Evolutionary conservation across 2,113 vertebrate species (phyloP).

Genomic region (mouse (Mus musculus)): GRCm39 chr2:41898001-41898500

Average conservation of each 20-base stretch:
- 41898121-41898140: neutral
- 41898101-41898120: neutral
- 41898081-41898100: neutral
- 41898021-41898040: neutral
- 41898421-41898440: constrained; percentile 39
- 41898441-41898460: neutral
- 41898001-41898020: neutral
- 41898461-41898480: constrained; percentile 46
- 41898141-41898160: constrained; percentile 45
- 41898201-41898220: constrained; percentile 62
- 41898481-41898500: constrained; percentile 64
- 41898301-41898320: constrained; percentile 32
- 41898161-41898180: constrained; percentile 21
- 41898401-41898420: neutral
- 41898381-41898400: constrained; percentile 48
- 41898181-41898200: constrained; percentile 55
- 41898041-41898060: neutral
- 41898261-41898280: constrained; percentile 30
- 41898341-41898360: constrained; percentile 54
- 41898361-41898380: neutral
- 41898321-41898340: constrained; percentile 56
- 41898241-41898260: constrained; percentile 45
- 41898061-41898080: neutral
- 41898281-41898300: constrained; percentile 57
- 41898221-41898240: constrained; percentile 63